These are phyloP conservation scores for Peromyscus melanophrys DNA, from an alignment of 2,797 vertebrate species.

Conservation along the genomic window DNA sequence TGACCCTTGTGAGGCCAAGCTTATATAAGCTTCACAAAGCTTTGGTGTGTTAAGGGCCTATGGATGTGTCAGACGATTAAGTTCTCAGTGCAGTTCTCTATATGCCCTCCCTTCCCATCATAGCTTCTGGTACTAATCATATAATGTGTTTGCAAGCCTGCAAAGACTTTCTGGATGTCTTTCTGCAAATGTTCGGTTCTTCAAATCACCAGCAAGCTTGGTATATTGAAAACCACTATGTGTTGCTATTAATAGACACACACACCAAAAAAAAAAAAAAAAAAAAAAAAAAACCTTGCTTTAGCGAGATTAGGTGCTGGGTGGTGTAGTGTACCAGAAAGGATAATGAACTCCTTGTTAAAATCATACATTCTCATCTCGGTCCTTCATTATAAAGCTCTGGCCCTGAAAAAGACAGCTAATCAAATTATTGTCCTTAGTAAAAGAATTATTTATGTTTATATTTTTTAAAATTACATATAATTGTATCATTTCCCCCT, in stretches of 20 bases:
- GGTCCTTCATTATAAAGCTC: constrained; percentile 6
- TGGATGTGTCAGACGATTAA: constrained; percentile 20
- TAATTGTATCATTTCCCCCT: not conserved
- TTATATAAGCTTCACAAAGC: constrained; percentile 51
- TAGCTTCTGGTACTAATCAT: constrained; percentile 53
- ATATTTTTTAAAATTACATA: not conserved
- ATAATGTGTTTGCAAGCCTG: constrained; percentile 45
- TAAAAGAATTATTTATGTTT: not conserved
- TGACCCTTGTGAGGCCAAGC: not conserved
- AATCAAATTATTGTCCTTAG: not conserved
- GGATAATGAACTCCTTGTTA: constrained; percentile 34
- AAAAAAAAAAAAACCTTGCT: not conserved
- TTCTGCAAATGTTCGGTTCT: constrained; percentile 48
- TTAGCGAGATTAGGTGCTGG: constrained; percentile 10
- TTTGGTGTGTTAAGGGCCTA: constrained; percentile 15
- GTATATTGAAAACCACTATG: constrained; percentile 8
- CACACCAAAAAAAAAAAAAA: too few species aligned
- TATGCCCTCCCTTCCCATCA: constrained; percentile 66
- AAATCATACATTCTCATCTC: not conserved
- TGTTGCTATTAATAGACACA: constrained; percentile 58
- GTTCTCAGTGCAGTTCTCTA: not conserved
- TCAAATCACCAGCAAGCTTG: constrained; percentile 34
- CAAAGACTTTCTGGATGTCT: constrained; percentile 48
- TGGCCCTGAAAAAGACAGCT: constrained; percentile 31
- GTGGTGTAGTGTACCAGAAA: not conserved